Percentiles rank a stretch among this genome's conserved stretches.
Conservation (phyloP, 2,113 vertebrate species). For the Chitala chitala region DNA sequence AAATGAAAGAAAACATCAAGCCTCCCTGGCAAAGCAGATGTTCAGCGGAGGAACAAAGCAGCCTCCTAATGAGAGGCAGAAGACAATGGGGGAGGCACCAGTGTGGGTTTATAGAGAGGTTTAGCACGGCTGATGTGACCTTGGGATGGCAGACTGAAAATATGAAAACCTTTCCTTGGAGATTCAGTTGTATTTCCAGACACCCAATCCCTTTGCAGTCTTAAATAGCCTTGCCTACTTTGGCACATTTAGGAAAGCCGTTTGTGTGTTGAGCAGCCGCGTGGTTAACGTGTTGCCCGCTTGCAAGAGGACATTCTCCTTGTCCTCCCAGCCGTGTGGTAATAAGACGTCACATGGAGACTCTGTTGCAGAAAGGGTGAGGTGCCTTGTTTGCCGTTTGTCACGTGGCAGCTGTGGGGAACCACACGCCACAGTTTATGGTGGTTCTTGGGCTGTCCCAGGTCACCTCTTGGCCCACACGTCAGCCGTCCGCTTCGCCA, state of each 20-base stretch:
- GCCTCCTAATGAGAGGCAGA: constrained; percentile 15
- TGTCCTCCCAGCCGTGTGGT: no score
- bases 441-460: not conserved
- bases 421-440: not conserved
- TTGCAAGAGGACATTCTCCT: no score
- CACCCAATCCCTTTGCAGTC: constrained; percentile 1
- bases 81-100: not conserved
- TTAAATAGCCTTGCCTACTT: not conserved
- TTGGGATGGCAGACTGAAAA: not conserved
- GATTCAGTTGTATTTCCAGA: not conserved
- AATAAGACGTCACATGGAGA: no score
- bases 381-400: no score
- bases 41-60: constrained; percentile 27
- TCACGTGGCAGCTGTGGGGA: not conserved
- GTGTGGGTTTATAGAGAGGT: not conserved
- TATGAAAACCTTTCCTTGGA: constrained; percentile 13
- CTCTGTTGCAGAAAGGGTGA: no score
- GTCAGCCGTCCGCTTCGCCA: not conserved
- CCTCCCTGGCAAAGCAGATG: constrained; percentile 29
- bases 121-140: constrained; percentile 5
- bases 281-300: no score
- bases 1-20: constrained; percentile 19
- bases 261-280: no score
- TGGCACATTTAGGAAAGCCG: not conserved
- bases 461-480: not conserved